Evolutionary conservation across 2,797 vertebrate genomes (phyloP), one percentile per base, ranked within the genome.

Genomic region (Lepidocolaptes lacrymiger): DNA sequence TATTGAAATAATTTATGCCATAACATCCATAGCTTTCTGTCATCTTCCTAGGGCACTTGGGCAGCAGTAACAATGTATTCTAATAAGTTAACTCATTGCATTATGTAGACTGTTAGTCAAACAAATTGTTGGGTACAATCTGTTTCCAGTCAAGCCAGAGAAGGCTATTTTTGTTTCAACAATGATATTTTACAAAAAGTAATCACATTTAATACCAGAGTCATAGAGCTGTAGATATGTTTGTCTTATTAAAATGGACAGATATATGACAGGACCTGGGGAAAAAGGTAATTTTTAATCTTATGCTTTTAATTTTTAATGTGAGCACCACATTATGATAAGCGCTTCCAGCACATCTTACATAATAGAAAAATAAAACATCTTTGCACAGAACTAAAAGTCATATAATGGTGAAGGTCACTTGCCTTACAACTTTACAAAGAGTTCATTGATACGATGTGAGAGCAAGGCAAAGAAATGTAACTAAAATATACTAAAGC

Each of bases 401-500:
- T 46, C 74, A 48, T 23, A 76, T 15, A 75, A 67, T 13, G 51
- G 10, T 88, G 75, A 96, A 96, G 87, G 91, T 94, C 95, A 34
- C 78, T 73, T 58, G 74, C 77, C 74, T 75, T 91, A 55, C 69
- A 91, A 92, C 92, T 97, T 95, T 55, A 80, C 88, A 91, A 94
- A 91, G 64, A 93, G 81, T 88, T 94, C 85, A 82, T 88, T 93
- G 93, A 86, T 76, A 49, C 1, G 26, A 79, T n/a, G 64, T 3
- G 9, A 88, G 72, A 78, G 44, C 3, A 3, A 80, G 78, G 87
- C 62, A 94, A 92, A 93, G 36, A 82, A 72, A 52, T 85, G 81
- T 76, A 96, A 98, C 96, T 97, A 98, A 97, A 97, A 97, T 88
- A 93, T 39, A 89, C 55, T 62, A 73, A 79, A 94, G 93, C 79